phyloP scores from a whole-genome alignment of 2,888 invertebrate species.

The Candidula unifasciata region DNA sequence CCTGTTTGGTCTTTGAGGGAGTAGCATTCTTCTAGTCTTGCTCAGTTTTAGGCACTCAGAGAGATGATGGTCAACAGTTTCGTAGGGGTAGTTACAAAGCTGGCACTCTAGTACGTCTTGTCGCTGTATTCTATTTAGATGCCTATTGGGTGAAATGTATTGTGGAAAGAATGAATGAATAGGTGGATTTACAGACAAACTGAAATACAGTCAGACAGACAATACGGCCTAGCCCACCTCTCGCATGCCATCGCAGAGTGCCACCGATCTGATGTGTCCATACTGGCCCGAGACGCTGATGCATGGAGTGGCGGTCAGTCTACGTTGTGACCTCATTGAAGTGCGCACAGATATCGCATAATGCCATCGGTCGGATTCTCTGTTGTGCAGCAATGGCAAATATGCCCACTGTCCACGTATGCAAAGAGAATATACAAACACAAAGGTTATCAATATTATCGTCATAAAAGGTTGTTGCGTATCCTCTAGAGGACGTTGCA shows the following conservation, averaged over 20 bases:
- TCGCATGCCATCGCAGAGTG: slow-evolving; percentile 51
- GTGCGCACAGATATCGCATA: slow-evolving; percentile 62
- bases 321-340: slow-evolving; percentile 51
- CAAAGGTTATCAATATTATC: not conserved
- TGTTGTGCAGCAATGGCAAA: slow-evolving; percentile 58
- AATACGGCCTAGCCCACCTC: slow-evolving; percentile 35
- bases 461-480: too few relatives aligned
- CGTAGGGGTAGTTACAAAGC: too few relatives aligned
- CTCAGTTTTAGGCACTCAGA: too few relatives aligned
- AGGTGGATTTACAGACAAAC: too few relatives aligned
- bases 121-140: too few relatives aligned
- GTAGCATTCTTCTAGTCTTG: too few relatives aligned
- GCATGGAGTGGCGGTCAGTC: slow-evolving; percentile 55
- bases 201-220: not conserved
- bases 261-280: slow-evolving; percentile 49
- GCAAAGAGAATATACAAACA: not conserved
- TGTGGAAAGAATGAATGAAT: too few relatives aligned
- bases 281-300: slow-evolving; percentile 56
- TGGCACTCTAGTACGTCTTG: too few relatives aligned
- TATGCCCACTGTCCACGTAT: slow-evolving; percentile 56
- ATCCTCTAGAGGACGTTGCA: too few relatives aligned
- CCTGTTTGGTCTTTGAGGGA: too few relatives aligned
- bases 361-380: slow-evolving; percentile 42
- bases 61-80: too few relatives aligned
- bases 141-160: too few relatives aligned